These are phyloP conservation scores for Ceryle rudis DNA, from an alignment of 2,797 vertebrate species.

Conservation along the genomic window DNA sequence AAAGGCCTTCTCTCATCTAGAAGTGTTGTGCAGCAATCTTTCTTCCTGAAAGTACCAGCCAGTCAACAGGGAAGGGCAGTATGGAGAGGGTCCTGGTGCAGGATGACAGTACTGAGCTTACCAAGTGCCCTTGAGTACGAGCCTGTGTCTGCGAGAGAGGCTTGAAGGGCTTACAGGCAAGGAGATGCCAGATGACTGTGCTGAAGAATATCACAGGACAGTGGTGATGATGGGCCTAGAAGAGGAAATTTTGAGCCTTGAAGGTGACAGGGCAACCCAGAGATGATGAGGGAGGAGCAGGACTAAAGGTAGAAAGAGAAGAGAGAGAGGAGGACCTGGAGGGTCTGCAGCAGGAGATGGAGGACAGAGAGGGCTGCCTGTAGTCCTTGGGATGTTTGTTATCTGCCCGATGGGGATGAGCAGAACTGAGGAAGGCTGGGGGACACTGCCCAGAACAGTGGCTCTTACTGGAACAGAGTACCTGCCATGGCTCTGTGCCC, in stretches of 20 bases:
- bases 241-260: background rate
- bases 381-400: accelerated
- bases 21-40: background rate
- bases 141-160: background rate
- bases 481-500: background rate
- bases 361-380: background rate
- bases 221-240: background rate
- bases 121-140: background rate
- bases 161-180: background rate
- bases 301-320: background rate
- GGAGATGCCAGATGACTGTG: background rate
- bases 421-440: background rate
- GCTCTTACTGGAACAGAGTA: background rate
- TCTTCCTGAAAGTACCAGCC: background rate
- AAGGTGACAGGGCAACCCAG: background rate
- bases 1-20: background rate
- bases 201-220: accelerated
- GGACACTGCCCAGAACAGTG: background rate
- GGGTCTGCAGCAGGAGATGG: background rate
- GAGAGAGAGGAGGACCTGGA: background rate
- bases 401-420: accelerated
- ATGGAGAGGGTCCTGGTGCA: background rate
- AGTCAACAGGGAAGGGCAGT: background rate
- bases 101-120: background rate
- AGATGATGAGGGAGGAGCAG: background rate